A percentile compares a stretch with the other conserved stretches of the same genome.
phyloP scores from a whole-genome alignment of 92 coral and sea anemone species.

The Isaurus tuberculatus region DNA sequence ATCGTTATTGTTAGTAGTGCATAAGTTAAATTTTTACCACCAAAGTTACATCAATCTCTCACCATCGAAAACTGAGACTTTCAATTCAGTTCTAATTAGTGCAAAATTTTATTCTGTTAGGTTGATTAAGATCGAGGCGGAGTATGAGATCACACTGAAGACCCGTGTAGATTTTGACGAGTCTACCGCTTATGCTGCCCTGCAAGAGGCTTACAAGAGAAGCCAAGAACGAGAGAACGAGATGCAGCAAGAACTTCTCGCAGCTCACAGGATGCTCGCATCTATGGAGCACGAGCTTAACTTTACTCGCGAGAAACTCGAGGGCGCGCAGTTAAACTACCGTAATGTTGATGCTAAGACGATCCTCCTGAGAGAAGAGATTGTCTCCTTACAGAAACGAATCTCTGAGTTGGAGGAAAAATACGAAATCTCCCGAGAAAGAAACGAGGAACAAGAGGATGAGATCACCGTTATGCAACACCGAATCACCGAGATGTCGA shows the following conservation, averaged over 20 bases:
- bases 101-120: neutral
- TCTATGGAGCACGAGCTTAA: constrained; percentile 80
- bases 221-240: constrained; percentile 98
- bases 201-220: constrained; percentile 91
- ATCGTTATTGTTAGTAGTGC: neutral
- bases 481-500: constrained; percentile 80
- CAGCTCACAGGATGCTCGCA: constrained; percentile 85
- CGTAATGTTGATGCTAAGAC: constrained; percentile 77
- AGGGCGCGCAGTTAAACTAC: constrained; percentile 69
- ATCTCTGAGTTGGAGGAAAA: constrained; percentile 96
- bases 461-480: constrained; percentile 88
- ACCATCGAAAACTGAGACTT: neutral
- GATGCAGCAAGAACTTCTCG: constrained; percentile 85
- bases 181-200: constrained; percentile 83
- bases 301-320: constrained; percentile 71
- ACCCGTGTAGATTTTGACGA: constrained; percentile 81
- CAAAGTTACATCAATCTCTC: neutral
- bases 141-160: constrained; percentile 87
- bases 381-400: constrained; percentile 81
- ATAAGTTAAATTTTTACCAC: neutral
- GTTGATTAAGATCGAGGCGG: constrained; percentile 90
- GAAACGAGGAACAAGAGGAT: constrained; percentile 84
- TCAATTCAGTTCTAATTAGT: neutral
- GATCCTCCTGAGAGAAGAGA: constrained; percentile 77
- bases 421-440: constrained; percentile 81